Conservation (phyloP, 2,797 vertebrate species). For the Pteropus rufus region DNA sequence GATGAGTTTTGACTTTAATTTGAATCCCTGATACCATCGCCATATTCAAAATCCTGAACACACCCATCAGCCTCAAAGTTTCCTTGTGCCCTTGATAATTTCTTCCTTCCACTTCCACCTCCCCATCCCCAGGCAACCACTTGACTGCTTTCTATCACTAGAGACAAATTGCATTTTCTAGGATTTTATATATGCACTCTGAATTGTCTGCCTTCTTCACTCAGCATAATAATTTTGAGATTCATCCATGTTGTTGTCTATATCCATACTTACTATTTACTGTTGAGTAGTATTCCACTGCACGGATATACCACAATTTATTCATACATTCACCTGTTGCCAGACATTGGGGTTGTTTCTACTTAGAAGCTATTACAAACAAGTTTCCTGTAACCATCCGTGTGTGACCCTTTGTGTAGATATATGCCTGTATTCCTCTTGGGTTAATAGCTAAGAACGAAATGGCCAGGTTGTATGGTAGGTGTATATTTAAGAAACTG, state of each 20-base stretch:
- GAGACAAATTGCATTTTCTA: background rate
- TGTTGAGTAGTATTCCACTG: background rate
- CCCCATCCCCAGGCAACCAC: background rate
- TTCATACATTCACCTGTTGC: background rate
- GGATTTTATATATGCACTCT: background rate
- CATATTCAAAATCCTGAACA: background rate
- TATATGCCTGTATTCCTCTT: background rate
- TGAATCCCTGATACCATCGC: background rate
- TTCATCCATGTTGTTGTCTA: background rate
- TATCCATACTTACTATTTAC: background rate
- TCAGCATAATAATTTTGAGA: background rate
- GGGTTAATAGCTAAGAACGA: background rate
- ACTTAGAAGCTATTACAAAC: background rate
- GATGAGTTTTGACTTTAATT: slow-evolving; percentile 12
- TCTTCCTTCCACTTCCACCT: background rate
- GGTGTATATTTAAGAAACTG: background rate
- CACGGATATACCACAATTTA: background rate
- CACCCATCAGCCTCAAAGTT: background rate
- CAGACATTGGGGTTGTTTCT: background rate
- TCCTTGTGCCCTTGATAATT: background rate
- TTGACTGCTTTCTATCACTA: background rate
- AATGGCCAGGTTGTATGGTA: background rate
- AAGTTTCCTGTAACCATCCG: background rate
- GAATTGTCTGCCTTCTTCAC: background rate
- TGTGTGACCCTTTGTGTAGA: background rate